Evolutionary conservation across 92 coral and sea anemone species (phyloP), one percentile per base, ranked within the genome.

Genomic region (Blastomussa wellsi): DNA sequence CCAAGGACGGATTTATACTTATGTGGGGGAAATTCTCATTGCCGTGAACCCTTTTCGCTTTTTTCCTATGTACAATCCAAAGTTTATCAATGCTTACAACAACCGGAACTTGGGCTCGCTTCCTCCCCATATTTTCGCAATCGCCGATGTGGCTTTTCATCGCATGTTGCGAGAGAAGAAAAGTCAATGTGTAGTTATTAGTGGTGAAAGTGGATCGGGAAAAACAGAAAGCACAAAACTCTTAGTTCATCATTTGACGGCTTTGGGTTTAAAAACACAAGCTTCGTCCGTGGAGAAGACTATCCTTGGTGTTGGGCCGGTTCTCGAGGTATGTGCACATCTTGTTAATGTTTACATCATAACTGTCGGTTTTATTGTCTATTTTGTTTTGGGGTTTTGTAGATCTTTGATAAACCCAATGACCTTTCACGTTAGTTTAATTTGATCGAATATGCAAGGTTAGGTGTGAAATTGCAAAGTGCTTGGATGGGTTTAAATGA

Each of bases 141-240:
- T 97, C 74, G 99, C 98, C 60, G 99, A 97, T 79, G 95, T 94
- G 38, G 98, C 99, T 15, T 97, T 92, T 72, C 98, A 97, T 79
- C 95, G 96, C 0, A 97, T 97, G 99, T 73, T 97, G 87, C 91
- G 89, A 80, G 99, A 97, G 66, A 90, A 90, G 73, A 97, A 91
- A 71, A 93, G 95, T 70, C 99, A 97, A 42, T 97, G 99, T 67
- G 98, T 97, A 26, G 99, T 97, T 2, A 97, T 97, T 3, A 95
- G 98, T 78, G 99, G 99, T 28, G 99, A 97, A 72, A 97, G 99
- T 64, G 99, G 99, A 0, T 95, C 98, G 6, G 99, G 99, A 53
- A 97, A 97, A 84, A 97, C 99, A 0, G 99, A 97, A 78, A 97
- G 99, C 76, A 97, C 99, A 4, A 97, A 97, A 79, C 93, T 97